phyloP scores from a whole-genome alignment of 2,888 invertebrate species.

The Caenorhabditis sp. region DNA sequence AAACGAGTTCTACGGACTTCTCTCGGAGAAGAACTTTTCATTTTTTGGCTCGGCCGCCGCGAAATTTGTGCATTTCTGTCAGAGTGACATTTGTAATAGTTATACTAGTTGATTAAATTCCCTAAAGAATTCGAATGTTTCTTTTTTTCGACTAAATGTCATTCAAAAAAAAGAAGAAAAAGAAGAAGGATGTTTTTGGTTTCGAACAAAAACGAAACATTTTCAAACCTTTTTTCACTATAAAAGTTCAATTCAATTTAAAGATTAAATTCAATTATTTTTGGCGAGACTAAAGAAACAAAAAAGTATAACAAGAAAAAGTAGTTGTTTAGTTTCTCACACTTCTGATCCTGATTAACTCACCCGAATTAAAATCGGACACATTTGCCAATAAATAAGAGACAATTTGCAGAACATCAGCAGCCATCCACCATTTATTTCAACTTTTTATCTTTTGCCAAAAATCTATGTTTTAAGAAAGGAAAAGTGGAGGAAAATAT shows the following conservation, averaged over 20 bases:
- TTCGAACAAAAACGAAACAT: too few species aligned
- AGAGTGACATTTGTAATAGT: neutral
- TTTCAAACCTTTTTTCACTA: too few species aligned
- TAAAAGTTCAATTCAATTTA: neutral
- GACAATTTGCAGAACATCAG: slow-evolving; percentile 68
- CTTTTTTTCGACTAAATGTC: neutral
- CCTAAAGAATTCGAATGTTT: neutral
- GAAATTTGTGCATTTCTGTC: neutral
- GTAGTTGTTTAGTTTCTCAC: neutral
- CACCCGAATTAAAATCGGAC: slow-evolving; percentile 61
- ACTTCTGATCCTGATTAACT: neutral
- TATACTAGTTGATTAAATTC: neutral
- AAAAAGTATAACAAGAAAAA: too few species aligned
- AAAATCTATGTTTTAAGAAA: too few species aligned
- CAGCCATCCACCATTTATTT: slow-evolving; percentile 54
- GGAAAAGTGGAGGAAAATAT: too few species aligned
- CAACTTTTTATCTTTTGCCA: too few species aligned
- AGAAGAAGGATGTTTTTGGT: too few species aligned
- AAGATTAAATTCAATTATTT: too few species aligned
- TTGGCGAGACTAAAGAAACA: too few species aligned
- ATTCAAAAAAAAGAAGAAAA: neutral
- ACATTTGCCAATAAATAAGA: slow-evolving; percentile 69
- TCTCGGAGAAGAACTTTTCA: too few species aligned
- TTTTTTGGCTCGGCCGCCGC: too few species aligned
- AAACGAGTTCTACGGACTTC: too few species aligned